Base-by-base conservation (phyloP, 35 echinoderm and acorn worm species). In the Ptychodera flava region DNA sequence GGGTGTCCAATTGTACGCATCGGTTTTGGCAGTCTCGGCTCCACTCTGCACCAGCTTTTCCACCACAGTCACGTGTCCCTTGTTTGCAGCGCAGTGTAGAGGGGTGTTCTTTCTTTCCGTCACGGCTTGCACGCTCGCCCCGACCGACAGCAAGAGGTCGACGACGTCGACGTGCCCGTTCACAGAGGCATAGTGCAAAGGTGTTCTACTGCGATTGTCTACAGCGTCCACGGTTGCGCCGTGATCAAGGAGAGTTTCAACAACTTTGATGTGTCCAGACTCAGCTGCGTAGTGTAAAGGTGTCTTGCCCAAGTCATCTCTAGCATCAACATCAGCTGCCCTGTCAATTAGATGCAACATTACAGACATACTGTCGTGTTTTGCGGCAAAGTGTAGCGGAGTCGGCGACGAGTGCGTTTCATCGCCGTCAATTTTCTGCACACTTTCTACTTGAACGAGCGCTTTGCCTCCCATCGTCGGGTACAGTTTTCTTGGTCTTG, bases 141-240 rank as follows among this genome's bases (percentile, higher is more conserved):
- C 45, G 45, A 64, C 45, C 22, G 45, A 6, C 10, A 92, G 30
- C 28, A 99, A 90, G 0, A 99, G 90, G 78, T 99, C 89, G 27
- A 99, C 96, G 92, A 99, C 88, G 0, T 92, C 96, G 35, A 94
- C 88, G 35, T 99, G 96, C 31, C 96, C 96, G 78, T 91, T 99
- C 85, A 35, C 88, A 16, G 87, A 94, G 10, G 92, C 96, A 34
- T 94, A 90, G 92, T 99, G 96, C 1, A 99, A 93, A 1, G 96
- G 96, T 1, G 83, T 97, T 82, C 93, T 97, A 16, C 93, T 92
- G 52, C 89, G 85, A 84, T 97, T 97, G 35, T 97, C 95, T 28
- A 37, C 88, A 15, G 92, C 89, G 28, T 16, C 78, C 31, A 97
- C 93, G 37, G 93, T 90, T 33, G 90, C 95, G n/a, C 83, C 88